Base-by-base conservation (phyloP, 2,797 vertebrate species). In the Molossus alvarezi region DNA sequence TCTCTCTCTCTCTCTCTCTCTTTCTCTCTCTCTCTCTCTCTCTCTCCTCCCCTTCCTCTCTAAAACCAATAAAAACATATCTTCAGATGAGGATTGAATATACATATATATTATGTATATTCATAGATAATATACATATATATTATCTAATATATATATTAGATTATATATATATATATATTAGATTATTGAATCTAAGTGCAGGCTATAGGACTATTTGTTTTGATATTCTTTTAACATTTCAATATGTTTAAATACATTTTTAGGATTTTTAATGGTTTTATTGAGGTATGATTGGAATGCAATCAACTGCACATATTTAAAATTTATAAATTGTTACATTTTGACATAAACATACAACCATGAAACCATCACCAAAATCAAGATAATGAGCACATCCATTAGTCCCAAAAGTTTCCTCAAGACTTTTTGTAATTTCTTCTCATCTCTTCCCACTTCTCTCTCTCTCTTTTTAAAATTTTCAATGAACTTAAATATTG, bases 141-240 rank as follows among this genome's bases (percentile, higher is more conserved):
- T n/a, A 29, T 45, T 65, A 65, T 10, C 9, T 10, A 27, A 65
- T 65, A n/a, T 65, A 65, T n/a, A 29, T 45, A 65, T 65, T 65
- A 65, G 12, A 53, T 10, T 10, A 3, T 45, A 45, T 45, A 45
- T 45, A 41, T 41, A 41, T 41, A 65, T 53, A 77, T 82, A 62
- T 37, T 67, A 86, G 17, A 75, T 33, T 89, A 1, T 85, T 88
- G 60, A 94, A 58, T 95, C 41, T 84, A 75, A 93, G 7, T 80
- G 18, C 17, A 73, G 14, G 13, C 10, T 76, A 51, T 10, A 58
- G 6, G 13, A 8, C 41, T 80, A 5, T 86, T 86, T 20, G 29
- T 27, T 65, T 48, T 69, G 23, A 2, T 76, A 48, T 72, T 62
- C 12, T 85, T 87, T 67, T 10, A 88, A 55, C 4, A 33, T 80